phyloP scores from a whole-genome alignment of 1,140 invertebrate genomes.

The Papilio polytes region DNA sequence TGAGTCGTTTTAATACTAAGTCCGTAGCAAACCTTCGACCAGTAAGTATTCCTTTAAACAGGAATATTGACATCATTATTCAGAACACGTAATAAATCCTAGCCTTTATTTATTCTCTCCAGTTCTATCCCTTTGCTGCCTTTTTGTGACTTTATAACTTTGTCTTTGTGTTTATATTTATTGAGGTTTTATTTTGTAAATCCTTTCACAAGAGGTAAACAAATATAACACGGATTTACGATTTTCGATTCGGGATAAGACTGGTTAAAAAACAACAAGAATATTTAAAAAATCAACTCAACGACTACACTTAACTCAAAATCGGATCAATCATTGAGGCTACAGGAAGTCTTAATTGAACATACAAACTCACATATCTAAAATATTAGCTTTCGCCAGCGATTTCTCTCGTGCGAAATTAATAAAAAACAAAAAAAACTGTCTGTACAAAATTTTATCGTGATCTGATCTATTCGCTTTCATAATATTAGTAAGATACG shows the following conservation, averaged over 20 bases:
- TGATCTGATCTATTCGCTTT: no score
- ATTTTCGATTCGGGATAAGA: not conserved
- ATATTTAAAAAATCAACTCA: no score
- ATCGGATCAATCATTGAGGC: no score
- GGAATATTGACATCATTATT: not conserved
- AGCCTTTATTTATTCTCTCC: slow-evolving; percentile 11
- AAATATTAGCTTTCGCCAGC: no score
- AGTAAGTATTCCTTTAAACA: not conserved
- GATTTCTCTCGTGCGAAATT: no score
- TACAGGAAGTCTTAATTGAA: no score
- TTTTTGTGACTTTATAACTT: not conserved
- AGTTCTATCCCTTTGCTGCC: not conserved
- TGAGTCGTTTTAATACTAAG: not conserved
- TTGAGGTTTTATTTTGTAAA: not conserved
- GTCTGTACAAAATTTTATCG: no score
- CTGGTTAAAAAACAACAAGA: no score
- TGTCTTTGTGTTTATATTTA: not conserved
- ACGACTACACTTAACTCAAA: no score
- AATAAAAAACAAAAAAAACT: no score
- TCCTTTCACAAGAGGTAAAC: not conserved
- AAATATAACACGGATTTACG: not conserved
- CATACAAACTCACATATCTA: no score
- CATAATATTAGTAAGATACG: not conserved
- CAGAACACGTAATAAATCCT: slow-evolving; percentile 18
- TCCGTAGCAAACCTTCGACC: not conserved